These are phyloP conservation scores for Drosophila ustulata DNA, from an alignment of 2,888 invertebrate species.

Conservation along the genomic window DNA sequence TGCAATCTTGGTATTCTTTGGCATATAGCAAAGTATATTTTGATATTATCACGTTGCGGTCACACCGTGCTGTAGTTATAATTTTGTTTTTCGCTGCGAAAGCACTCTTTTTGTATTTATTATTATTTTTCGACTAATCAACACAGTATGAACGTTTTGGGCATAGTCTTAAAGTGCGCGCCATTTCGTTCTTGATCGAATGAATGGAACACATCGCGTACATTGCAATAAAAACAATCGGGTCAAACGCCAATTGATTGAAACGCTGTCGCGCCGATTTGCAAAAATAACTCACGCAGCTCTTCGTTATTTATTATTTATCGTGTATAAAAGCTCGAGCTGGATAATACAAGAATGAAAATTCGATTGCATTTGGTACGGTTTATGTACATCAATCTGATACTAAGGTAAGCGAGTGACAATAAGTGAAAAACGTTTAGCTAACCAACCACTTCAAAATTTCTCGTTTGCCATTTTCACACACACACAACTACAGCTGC, in stretches of 20 bases:
- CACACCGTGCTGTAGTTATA: conserved; percentile 44
- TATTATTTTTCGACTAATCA: conserved; percentile 59
- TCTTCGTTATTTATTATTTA: conserved; percentile 14
- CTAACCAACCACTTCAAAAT: not conserved
- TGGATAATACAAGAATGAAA: conserved; percentile 54
- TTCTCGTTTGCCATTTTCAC: conserved; percentile 30
- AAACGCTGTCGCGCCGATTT: conserved; percentile 20
- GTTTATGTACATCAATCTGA: conserved; percentile 73
- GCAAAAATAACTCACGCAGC: conserved; percentile 10
- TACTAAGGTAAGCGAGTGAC: conserved; percentile 58
- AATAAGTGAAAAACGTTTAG: conserved; percentile 3
- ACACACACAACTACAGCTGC: conserved; percentile 48
- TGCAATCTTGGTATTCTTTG: not conserved
- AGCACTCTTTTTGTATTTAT: conserved; percentile 54
- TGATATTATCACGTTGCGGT: not conserved
- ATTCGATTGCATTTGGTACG: conserved; percentile 69
- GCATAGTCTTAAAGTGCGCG: conserved; percentile 18
- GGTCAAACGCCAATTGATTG: conserved; percentile 11
- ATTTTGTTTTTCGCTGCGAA: conserved; percentile 68
- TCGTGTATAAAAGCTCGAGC: conserved; percentile 19
- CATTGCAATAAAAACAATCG: conserved; percentile 19
- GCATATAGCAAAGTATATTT: too few species aligned
- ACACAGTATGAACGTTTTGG: conserved; percentile 34
- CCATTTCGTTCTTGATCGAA: conserved; percentile 24
- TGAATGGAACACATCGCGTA: conserved; percentile 28